Evolutionary conservation across 2,797 vertebrate genomes (phyloP), one percentile per base, ranked within the genome.

Genomic region (Crenuchus spilurus): DNA sequence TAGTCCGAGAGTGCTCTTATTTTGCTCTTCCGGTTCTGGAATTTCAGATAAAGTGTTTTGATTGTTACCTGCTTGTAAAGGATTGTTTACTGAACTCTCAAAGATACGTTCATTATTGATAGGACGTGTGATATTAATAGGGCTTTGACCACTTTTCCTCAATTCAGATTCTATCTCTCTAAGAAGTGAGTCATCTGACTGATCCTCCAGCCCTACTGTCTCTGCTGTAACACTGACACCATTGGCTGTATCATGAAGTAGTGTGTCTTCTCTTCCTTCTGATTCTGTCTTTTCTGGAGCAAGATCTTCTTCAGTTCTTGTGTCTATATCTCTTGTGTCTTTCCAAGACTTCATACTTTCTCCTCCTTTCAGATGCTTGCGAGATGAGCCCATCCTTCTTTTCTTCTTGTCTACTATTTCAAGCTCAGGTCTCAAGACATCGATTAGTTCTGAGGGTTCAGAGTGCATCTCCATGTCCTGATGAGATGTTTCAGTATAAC

Each of bases 131-230:
- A 8, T 37, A 70, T 62, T 67, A 8, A 2, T 22, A 26, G 54
- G 9, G 71, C 37, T 58, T 68, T 57, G 49, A 70, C 64, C 61
- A 5, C 52, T 65, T 44, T 63, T 66, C 20, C 62, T 72, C 4
- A 80, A 41, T 26, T 52, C 55, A 55, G 18, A 13, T n/a, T 75
- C 69, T 55, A 76, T 82, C 48, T 82, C 75, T 51, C 39, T 75
- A 42, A 78, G 81, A 70, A 75, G 75, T 44, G 75, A 72, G 22
- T 8, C 22, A 8, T 72, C 71, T 75, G 64, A 52, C 7, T 48
- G 54, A 49, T 55, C 6, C 2, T 26, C 42, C 35, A 35, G 42
- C n/a, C 1, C 28, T 35, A n/a, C n/a, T 49, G 16, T 14, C 28
- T 46, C 22, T 70, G 31, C 14, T n/a, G 6, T 33, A 18, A n/a